These are phyloP conservation scores for Flabesymbios commensalis DNA, from an alignment of 2,888 invertebrate species.

Conservation along the genomic window DNA sequence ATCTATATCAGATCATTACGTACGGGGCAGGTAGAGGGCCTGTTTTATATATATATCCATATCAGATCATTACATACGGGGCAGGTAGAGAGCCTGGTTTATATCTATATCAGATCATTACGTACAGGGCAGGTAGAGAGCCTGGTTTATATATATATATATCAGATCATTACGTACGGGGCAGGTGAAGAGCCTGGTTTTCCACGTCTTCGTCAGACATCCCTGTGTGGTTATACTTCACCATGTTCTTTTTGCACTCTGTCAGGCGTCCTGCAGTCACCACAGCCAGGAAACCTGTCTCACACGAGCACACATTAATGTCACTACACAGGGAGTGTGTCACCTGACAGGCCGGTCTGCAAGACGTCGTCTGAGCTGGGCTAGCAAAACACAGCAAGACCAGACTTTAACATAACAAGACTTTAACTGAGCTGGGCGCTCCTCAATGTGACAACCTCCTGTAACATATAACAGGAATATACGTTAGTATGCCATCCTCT, in stretches of 20 bases:
- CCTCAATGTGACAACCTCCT: too few species aligned
- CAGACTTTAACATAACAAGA: too few species aligned
- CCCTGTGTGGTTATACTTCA: neutral
- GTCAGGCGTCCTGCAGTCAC: neutral
- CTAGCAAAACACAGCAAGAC: too few species aligned
- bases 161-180: neutral
- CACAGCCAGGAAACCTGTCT: neutral
- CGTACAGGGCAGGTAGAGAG: neutral
- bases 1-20: neutral
- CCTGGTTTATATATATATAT: too few species aligned
- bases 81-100: too few species aligned
- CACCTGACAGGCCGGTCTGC: neutral
- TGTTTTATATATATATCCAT: too few species aligned
- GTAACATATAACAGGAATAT: too few species aligned
- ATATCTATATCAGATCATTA: too few species aligned
- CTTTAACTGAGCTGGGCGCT: too few species aligned
- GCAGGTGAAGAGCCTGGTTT: constrained; percentile 2
- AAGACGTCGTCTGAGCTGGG: neutral
- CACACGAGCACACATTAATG: constrained; percentile 1
- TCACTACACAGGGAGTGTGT: neutral
- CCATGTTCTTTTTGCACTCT: neutral
- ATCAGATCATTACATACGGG: too few species aligned
- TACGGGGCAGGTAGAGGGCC: neutral
- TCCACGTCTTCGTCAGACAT: neutral
- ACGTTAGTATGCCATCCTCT: too few species aligned